Base-by-base conservation (phyloP, 2,113 vertebrate species). In the Brienomyrus longianalis region DNA sequence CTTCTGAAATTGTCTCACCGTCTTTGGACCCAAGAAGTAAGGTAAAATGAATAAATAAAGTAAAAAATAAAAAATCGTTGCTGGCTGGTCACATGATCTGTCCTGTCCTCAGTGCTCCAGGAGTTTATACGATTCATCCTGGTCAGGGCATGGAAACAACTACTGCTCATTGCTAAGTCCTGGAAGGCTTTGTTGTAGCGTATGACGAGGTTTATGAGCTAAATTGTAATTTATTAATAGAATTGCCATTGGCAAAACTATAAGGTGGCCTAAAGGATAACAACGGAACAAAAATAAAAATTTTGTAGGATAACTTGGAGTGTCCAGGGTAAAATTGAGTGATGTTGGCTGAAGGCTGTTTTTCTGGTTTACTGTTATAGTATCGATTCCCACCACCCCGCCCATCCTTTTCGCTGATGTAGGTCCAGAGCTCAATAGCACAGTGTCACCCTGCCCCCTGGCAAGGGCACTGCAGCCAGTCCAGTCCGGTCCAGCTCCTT, bases 311-410 rank as follows among this genome's bases (percentile, higher is more conserved):
- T 80, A 35, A 21, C 54, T 83, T 21, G 43, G 23, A 27, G 39
- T 84, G 85, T 66, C 74, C 21, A 31, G 52, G 31, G 43, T 87
- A 48, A 89, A 88, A 87, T 59, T 83, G 27, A 91, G 52, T 87
- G 47, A 83, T 27, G 59, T 45, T 70, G 13, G 43, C 83, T 80
- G 7, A 23, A 80, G 48, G 85, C 47, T 31, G 27, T 77, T 91
- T 83, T 89, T 89, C 66, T 89, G 77, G 48, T 88, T 39, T 89
- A 83, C 85, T 88, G 50, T 88, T 62, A 89, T 88, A 27, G 51
- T 59, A 66, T 89, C 56, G 51, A 88, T 89, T 54, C 7, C n/a
- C 87, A 9, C 7, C 56, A 47, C 50, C 19, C 51, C 43, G 45
- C 47, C 80, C 56, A 3, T 66, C 45, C 27, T 83, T 15, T 31